Base-by-base conservation (phyloP, 2,888 invertebrate species). In the Torymus tubicola region DNA sequence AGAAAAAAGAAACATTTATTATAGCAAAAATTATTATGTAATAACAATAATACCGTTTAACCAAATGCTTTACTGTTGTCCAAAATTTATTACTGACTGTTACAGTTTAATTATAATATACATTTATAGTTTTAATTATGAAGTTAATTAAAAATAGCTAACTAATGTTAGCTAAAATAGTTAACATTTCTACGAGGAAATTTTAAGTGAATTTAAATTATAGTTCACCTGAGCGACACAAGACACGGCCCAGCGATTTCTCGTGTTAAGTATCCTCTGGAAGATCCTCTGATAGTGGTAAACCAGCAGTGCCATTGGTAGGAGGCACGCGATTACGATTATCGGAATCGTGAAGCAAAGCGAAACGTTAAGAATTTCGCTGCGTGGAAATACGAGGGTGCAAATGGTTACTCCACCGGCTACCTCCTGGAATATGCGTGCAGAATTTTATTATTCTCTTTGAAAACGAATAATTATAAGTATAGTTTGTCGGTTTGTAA, bases 231-330 rank as follows among this genome's bases (percentile, higher is more conserved):
- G 89, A 12, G 87, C 86, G 0, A 92, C 92, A 84, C 92, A 92
- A 2, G 92, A 91, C 4, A 91, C 91, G 2, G 92, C 91, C 93
- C 93, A 93, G 72, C 92, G 89, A 83, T 90, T 91, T 83, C 92
- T 90, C 2, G 92, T 92, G 73, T 92, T 91, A 67, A 93, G 87
- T 75, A 93, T 92, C 83, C 92, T 92, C 83, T 91, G 91, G 84
- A 93, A 93, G 81, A 93, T 93, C 82, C 91, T 90, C 81, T 93
- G 92, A 87, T 93, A 93, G 85, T 93, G 92, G 87, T 92, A 92
- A 16, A 93, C 92, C 50, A 93, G 87, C 61, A 93, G 89, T 2
- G 89, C 87, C 92, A 93, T 93, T 0, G 93, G 93, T 60, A 93
- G 86, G 5, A 93, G 85, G 84, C 92, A 92, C 14, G 92, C 92